Evolutionary conservation across 2,797 vertebrate genomes (phyloP).

Genomic region (Hozukius guyotensis): DNA sequence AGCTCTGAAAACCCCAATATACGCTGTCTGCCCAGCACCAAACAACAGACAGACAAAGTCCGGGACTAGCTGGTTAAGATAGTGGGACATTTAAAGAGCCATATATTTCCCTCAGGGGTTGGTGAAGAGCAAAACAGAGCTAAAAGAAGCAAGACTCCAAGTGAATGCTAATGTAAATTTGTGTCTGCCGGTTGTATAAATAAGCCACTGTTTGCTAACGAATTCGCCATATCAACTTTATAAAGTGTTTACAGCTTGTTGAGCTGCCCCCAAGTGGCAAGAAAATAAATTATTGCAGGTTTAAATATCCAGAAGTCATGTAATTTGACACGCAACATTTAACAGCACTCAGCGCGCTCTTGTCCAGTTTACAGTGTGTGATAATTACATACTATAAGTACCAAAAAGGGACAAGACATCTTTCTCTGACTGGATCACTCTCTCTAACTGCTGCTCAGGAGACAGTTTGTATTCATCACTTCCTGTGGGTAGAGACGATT

Average conservation of each 20-base stretch:
- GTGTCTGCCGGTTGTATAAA: background rate
- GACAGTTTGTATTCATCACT: slow-evolving; percentile 20
- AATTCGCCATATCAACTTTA: background rate
- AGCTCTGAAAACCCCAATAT: background rate
- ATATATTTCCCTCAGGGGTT: background rate
- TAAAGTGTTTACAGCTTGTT: background rate
- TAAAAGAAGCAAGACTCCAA: background rate
- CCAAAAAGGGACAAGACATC: background rate
- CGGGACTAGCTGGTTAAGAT: background rate
- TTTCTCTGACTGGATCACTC: background rate
- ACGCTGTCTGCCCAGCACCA: background rate
- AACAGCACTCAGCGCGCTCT: background rate
- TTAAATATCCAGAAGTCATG: background rate
- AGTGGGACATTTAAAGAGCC: background rate
- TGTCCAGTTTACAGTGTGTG: slow-evolving; percentile 11
- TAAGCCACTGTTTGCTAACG: background rate
- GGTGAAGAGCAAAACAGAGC: background rate
- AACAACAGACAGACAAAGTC: background rate
- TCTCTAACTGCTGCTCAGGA: slow-evolving; percentile 24
- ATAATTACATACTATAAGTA: slow-evolving; percentile 5
- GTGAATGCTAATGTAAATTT: background rate
- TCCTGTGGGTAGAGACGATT: slow-evolving; percentile 29
- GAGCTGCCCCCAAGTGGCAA: background rate
- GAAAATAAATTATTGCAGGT: background rate
- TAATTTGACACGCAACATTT: background rate